These are phyloP conservation scores for Geopemphigus sp. DNA, from an alignment of 1,140 invertebrate species.

Conservation along the genomic window DNA sequence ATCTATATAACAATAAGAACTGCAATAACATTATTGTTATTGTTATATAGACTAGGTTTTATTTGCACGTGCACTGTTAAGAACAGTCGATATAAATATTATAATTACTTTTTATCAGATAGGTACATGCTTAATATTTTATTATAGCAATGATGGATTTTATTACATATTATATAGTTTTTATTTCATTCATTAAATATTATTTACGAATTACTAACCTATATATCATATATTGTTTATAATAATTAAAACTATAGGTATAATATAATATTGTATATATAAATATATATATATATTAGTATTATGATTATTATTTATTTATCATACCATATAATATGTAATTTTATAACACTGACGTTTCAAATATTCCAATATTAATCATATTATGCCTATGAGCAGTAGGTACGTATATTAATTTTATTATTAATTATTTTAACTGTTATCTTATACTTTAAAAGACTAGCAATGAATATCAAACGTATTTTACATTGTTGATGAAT, in stretches of 20 bases:
- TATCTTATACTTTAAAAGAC: constrained; percentile 16
- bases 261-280: constrained; percentile 3
- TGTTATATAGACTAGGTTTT: too few species aligned
- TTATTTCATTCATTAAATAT: neutral
- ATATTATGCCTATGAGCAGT: neutral
- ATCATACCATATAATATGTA: constrained; percentile 3
- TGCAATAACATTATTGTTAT: too few species aligned
- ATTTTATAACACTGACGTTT: constrained; percentile 14
- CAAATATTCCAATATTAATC: neutral
- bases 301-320: neutral
- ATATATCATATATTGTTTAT: neutral
- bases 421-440: neutral
- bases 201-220: neutral
- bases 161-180: neutral
- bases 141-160: neutral
- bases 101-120: neutral
- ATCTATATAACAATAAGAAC: too few species aligned
- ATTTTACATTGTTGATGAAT: neutral
- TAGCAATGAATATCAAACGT: constrained; percentile 12
- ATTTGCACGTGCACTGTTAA: constrained; percentile 28
- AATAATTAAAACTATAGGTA: neutral
- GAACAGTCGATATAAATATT: constrained; percentile 17
- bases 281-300: too few species aligned
- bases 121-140: neutral
- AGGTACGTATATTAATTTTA: neutral